phyloP scores from a whole-genome alignment of 2,888 invertebrate species.

The Drosophila anomelani region DNA sequence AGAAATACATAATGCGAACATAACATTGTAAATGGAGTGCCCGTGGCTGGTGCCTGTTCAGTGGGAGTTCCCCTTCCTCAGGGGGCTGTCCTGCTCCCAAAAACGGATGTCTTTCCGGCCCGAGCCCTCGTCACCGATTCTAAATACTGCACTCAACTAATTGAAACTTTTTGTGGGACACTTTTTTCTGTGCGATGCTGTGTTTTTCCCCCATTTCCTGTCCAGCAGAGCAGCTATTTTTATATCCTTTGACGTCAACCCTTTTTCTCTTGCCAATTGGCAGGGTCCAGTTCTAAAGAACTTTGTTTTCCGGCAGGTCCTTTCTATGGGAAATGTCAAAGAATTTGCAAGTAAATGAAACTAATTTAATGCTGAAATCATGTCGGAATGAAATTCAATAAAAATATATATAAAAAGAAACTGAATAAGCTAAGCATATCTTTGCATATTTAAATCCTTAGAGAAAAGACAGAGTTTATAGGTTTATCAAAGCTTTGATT shows the following conservation, averaged over 20 bases:
- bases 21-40: slow-evolving; percentile 15
- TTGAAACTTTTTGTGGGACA: slow-evolving; percentile 56
- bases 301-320: background rate
- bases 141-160: slow-evolving; percentile 63
- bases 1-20: slow-evolving; percentile 26
- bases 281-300: slow-evolving; percentile 16
- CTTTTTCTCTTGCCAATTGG: slow-evolving; percentile 34
- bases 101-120: slow-evolving; percentile 7
- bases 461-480: background rate
- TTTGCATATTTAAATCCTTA: background rate
- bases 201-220: slow-evolving; percentile 22
- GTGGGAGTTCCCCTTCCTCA: slow-evolving; percentile 2
- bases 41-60: background rate
- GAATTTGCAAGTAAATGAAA: slow-evolving; percentile 4
- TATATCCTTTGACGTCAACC: slow-evolving; percentile 44
- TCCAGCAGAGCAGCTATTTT: slow-evolving; percentile 17
- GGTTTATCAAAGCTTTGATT: slow-evolving; percentile 3
- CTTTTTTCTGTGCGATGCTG: slow-evolving; percentile 29
- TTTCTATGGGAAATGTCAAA: slow-evolving; percentile 1
- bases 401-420: background rate
- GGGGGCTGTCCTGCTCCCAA: slow-evolving; percentile 28
- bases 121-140: slow-evolving; percentile 23
- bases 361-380: background rate
- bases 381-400: background rate
- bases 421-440: background rate